These are phyloP conservation scores for Collichthys lucidus DNA, from an alignment of 2,113 vertebrate species.

Conservation along the genomic window DNA sequence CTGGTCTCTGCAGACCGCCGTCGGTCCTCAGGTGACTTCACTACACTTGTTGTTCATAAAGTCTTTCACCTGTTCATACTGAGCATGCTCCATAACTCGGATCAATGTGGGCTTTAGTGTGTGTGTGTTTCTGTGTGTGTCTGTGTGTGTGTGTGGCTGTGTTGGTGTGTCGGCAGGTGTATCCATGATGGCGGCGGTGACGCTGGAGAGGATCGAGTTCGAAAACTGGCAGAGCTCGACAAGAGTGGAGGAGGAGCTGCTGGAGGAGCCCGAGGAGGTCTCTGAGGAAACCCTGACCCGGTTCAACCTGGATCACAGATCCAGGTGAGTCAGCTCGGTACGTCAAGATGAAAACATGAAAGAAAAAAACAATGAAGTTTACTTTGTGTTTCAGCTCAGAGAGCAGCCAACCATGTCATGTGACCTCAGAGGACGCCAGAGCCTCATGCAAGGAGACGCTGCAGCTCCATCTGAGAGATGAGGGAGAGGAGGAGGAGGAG, in stretches of 20 bases:
- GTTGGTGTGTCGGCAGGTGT: constrained; percentile 61
- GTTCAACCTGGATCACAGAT: constrained; percentile 88
- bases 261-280: constrained; percentile 87
- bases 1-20: background rate
- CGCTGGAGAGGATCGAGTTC: constrained; percentile 91
- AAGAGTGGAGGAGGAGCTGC: constrained; percentile 52
- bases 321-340: constrained; percentile 80
- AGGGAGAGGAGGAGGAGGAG: constrained; percentile 72
- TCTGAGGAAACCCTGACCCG: constrained; percentile 91
- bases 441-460: constrained; percentile 87
- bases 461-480: constrained; percentile 82
- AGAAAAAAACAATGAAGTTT: too few species aligned
- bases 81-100: constrained; percentile 42
- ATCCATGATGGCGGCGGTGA: constrained; percentile 81
- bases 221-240: constrained; percentile 87
- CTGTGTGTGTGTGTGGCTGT: constrained; percentile 57
- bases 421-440: constrained; percentile 83
- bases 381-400: constrained; percentile 85
- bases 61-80: background rate
- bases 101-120: constrained; percentile 71
- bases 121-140: constrained; percentile 75
- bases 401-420: background rate
- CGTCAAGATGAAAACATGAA: too few species aligned
- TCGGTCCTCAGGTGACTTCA: constrained; percentile 68
- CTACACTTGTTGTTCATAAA: background rate